Conservation (phyloP, 1,140 invertebrate genomes). For the Gonioctena quinquepunctata region DNA sequence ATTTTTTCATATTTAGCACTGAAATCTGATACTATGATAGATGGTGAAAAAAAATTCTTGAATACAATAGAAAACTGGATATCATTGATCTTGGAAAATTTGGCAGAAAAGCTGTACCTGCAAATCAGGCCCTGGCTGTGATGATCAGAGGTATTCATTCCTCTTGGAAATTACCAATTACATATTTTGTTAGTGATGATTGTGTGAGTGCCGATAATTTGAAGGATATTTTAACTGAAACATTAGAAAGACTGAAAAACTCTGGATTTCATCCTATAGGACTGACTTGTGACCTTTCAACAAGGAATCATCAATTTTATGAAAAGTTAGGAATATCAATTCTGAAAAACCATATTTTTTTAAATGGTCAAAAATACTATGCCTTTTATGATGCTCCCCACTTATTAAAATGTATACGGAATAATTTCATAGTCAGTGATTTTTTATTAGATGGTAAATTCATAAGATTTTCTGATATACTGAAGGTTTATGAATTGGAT, state of each 20-base stretch:
- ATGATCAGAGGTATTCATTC: slow-evolving; percentile 2
- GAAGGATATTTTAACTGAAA: slow-evolving; percentile 1
- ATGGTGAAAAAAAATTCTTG: neutral
- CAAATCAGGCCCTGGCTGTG: neutral
- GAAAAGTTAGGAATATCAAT: neutral
- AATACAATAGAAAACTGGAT: slow-evolving; percentile 3
- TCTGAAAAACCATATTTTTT: neutral
- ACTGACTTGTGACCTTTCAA: neutral
- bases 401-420: neutral
- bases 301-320: neutral
- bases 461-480: neutral
- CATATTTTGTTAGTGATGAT: neutral
- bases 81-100: slow-evolving; percentile 9
- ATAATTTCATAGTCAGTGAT: neutral
- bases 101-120: neutral
- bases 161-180: neutral
- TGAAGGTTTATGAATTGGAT: neutral
- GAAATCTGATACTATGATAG: neutral
- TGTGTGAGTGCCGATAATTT: neutral
- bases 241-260: neutral
- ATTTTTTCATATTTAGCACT: neutral
- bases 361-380: neutral
- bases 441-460: neutral
- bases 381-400: neutral
- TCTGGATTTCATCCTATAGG: neutral